Percentiles rank a stretch among this genome's conserved stretches.
phyloP scores from a whole-genome alignment of 2,888 invertebrate species.

The Agrochola lychnidis region DNA sequence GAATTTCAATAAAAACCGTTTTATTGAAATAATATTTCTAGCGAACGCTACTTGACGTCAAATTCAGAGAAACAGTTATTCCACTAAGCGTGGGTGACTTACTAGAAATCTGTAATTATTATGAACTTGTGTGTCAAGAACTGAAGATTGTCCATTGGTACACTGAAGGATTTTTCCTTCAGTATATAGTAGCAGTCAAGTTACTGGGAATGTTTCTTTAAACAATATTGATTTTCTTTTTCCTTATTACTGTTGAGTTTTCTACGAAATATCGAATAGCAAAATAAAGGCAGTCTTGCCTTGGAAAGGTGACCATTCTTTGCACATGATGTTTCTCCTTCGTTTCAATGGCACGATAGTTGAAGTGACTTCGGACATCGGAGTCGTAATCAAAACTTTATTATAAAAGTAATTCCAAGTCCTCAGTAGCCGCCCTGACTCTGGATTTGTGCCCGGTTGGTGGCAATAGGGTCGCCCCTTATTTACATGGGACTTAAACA shows the following conservation, averaged over 20 bases:
- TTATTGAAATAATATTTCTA: conserved; percentile 25
- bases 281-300: background rate
- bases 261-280: background rate
- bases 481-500: too few species aligned
- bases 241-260: background rate
- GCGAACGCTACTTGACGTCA: conserved; percentile 6
- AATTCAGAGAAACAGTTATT: conserved; percentile 38
- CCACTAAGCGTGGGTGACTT: conserved; percentile 11
- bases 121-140: conserved; percentile 30
- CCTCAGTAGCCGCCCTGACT: too few species aligned
- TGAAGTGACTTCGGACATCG: background rate
- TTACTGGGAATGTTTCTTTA: conserved; percentile 8
- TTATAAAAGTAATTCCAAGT: too few species aligned
- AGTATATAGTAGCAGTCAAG: too few species aligned
- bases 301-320: background rate
- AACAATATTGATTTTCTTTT: conserved; percentile 17
- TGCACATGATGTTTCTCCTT: background rate
- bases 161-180: background rate
- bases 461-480: too few species aligned
- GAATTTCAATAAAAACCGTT: conserved; percentile 4
- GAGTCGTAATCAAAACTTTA: background rate
- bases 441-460: too few species aligned
- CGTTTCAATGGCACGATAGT: too few species aligned
- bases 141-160: conserved; percentile 2
- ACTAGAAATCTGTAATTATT: conserved; percentile 36